These are phyloP conservation scores for Syritta pipiens DNA, from an alignment of 2,888 invertebrate species.

Conservation along the genomic window DNA sequence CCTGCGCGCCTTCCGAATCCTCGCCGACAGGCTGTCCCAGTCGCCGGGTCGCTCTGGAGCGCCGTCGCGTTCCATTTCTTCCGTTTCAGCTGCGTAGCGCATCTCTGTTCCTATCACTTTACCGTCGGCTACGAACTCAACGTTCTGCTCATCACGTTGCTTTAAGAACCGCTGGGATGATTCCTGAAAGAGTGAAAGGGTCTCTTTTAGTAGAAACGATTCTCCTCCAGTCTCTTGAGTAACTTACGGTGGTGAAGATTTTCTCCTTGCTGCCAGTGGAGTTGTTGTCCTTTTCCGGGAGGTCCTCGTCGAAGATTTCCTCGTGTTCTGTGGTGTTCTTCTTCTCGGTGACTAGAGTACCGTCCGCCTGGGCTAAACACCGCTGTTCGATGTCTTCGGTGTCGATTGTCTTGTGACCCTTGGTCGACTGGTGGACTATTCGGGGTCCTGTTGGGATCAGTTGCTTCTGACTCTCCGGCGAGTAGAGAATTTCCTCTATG, in stretches of 20 bases:
- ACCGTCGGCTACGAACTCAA: slow-evolving; percentile 91
- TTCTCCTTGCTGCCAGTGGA: slow-evolving; percentile 76
- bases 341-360: slow-evolving; percentile 91
- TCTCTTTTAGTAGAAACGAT: too few relatives aligned
- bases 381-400: slow-evolving; percentile 91
- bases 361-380: slow-evolving; percentile 88
- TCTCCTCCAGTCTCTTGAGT: too few relatives aligned
- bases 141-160: slow-evolving; percentile 89
- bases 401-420: slow-evolving; percentile 89
- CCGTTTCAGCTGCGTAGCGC: slow-evolving; percentile 89
- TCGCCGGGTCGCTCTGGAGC: slow-evolving; percentile 85
- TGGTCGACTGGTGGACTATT: slow-evolving; percentile 87
- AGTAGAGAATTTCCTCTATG: slow-evolving; percentile 85
- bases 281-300: slow-evolving; percentile 83
- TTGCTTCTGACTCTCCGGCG: slow-evolving; percentile 82
- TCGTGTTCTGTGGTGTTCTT: slow-evolving; percentile 91
- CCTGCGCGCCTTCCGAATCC: slow-evolving; percentile 85
- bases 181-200: slow-evolving; percentile 76
- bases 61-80: slow-evolving; percentile 87
- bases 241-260: slow-evolving; percentile 76
- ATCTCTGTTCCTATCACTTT: slow-evolving; percentile 89
- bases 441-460: slow-evolving; percentile 85
- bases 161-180: slow-evolving; percentile 85
- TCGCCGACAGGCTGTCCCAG: slow-evolving; percentile 89
- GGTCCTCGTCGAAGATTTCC: slow-evolving; percentile 89